Evolutionary conservation across 2,888 invertebrate genomes (phyloP), one percentile per base, ranked within the genome.

Genomic region (Phrixothrix hirtus): DNA sequence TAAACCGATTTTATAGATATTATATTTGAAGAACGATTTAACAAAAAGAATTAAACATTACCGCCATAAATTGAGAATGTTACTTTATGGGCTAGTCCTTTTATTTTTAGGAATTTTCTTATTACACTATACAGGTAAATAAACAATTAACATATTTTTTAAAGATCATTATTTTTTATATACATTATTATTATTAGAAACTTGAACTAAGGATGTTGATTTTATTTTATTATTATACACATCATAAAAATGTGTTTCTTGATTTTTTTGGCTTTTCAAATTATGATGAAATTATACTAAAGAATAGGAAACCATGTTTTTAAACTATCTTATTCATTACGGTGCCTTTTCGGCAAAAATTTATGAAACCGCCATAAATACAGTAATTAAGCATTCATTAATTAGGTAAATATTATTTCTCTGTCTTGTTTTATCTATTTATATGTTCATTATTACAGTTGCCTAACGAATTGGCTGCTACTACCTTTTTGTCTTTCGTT

Each of bases 1-100:
- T 43, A 32, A 43, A 43, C 42, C 21, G 26, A 25, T 34, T 32
- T 43, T 42, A 42, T 42, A 31, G 42, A 42, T 42, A 31, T 26
- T 25, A 16, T 43, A 14, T 41, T 41, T 30, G 41, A 30, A 17
- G 3, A n/a, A 10, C 39, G 38, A 38, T 38, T 38, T 15, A 16
- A 41, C 12, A 29, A 17, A 41, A 27, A 39, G 11, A 29, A 39
- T 4, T 9, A 29, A 41, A 7, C 29, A 9, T 2, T 4, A 4
- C 11, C 9, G 29, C 21, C 3, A 21, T 21, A 21, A 21, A 21
- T 7, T 3, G 4, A 7, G 21, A 21, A 21, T 21, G 21, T 7
- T 21, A 5, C 7, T 21, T 21, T 21, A 21, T 21, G 21, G 21
- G 7, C 21, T 7, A 3, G 21, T 21, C 21, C 4, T 21, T 21